Base-by-base conservation (phyloP, 2,797 vertebrate species). In the Gorsachius magnificus region DNA sequence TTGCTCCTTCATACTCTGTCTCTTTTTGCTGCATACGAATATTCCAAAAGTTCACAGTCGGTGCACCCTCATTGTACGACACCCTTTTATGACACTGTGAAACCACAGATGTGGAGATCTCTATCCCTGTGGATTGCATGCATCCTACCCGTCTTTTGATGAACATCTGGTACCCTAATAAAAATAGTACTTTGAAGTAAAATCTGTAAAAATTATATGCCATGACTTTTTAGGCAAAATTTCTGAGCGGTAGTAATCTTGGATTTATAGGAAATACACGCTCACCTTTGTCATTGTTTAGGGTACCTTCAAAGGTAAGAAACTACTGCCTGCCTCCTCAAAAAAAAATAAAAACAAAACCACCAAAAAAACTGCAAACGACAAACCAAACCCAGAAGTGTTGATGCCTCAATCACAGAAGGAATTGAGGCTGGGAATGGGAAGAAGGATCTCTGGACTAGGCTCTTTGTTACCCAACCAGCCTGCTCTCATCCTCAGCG, bases 201-300 rank as follows among this genome's bases (percentile, higher is more conserved):
- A 72, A 60, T 17, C 20, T 71, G 3, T 60, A 43, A 63, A 82
- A 64, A 29, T 68, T 33, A 26, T 4, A 31, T 46, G 10, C 15
- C 2, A 0, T 51, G 63, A 36, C 26, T 57, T 58, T 9, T 66
- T 22, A 33, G 31, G 16, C 53, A 50, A 71, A 63, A 54, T 41
- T 57, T 58, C 63, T 9, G 19, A 83, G 25, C 31, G 15, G 24
- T 65, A 57, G 36, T 61, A 7, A 53, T 53, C 8, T 57, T 78
- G 41, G 5, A 57, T 64, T 70, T 3, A 20, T 3, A 4, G 7
- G 36, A 56, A 68, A 33, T 7, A 10, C 0, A 2, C 31, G 6
- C 63, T 74, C 29, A 29, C 20, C 13, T 48, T 56, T n/a, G 5
- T n/a, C 50, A 17, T 2, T 56, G 53, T 46, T 36, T 25, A 54